Conservation (phyloP, 2,888 invertebrate genomes). For the Tortrix viridana region DNA sequence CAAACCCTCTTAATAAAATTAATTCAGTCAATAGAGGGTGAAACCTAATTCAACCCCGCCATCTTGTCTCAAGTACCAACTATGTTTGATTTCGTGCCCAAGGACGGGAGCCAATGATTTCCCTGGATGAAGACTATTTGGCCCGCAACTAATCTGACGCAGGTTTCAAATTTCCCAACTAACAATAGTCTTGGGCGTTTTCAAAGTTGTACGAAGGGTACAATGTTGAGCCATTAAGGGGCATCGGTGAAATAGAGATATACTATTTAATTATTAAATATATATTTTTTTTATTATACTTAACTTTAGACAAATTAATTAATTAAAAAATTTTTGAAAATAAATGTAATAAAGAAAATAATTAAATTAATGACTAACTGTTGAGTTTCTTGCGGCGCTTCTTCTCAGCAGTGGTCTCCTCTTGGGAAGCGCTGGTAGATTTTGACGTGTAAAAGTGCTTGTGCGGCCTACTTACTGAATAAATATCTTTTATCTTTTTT, state of each 20-base stretch:
- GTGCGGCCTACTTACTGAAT: too few relatives aligned
- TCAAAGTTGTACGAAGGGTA: constrained; percentile 17
- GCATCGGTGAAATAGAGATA: background rate
- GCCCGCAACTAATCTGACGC: constrained; percentile 14
- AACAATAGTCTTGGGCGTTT: constrained; percentile 29
- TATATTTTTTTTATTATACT: too few relatives aligned
- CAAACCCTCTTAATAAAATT: too few relatives aligned
- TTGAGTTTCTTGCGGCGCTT: too few relatives aligned
- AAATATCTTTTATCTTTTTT: too few relatives aligned
- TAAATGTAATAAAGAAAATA: too few relatives aligned
- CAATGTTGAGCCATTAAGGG: constrained; percentile 17
- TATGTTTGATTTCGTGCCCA: constrained; percentile 26
- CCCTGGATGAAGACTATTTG: constrained; percentile 29
- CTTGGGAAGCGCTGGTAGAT: too few relatives aligned
- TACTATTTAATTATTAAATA: background rate
- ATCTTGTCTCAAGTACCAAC: constrained; percentile 4
- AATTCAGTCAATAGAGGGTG: background rate
- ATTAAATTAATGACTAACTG: too few relatives aligned
- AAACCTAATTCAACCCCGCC: background rate
- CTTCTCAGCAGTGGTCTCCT: too few relatives aligned
- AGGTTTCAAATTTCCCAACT: constrained; percentile 26
- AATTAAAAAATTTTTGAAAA: too few relatives aligned
- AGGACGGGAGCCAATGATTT: constrained; percentile 17
- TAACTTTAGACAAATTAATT: too few relatives aligned
- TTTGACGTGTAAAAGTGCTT: too few relatives aligned